phyloP scores from a whole-genome alignment of 2,113 vertebrate species.

The Apeltes quadracus region DNA sequence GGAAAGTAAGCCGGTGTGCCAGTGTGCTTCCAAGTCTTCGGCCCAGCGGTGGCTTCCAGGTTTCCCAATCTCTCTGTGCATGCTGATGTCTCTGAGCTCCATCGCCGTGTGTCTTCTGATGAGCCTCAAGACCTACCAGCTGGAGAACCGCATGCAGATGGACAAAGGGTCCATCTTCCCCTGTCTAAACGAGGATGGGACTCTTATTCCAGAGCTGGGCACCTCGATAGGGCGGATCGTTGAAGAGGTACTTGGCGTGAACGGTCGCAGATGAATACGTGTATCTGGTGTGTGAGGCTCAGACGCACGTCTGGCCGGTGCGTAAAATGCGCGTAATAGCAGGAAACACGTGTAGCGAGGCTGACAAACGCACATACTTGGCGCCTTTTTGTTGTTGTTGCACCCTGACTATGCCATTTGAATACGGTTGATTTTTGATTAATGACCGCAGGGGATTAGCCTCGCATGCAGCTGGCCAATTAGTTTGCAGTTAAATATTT shows the following conservation, averaged over 20 bases:
- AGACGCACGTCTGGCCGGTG: constrained; percentile 10
- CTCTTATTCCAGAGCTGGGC: constrained; percentile 80
- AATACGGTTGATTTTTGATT: constrained; percentile 23
- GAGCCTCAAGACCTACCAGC: constrained; percentile 84
- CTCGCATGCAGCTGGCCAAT: constrained; percentile 56
- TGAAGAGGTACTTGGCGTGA: constrained; percentile 81
- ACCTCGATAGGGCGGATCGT: constrained; percentile 83
- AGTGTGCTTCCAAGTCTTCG: constrained; percentile 58
- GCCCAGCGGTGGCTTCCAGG: constrained; percentile 68
- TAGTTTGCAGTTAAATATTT: constrained; percentile 50
- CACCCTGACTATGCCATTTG: constrained; percentile 20
- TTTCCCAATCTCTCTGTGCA: constrained; percentile 75
- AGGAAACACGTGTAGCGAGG: constrained; percentile 5
- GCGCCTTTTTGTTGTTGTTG: constrained; percentile 18
- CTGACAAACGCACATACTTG: constrained; percentile 6
- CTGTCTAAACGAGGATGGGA: constrained; percentile 72
- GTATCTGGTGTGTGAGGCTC: not conserved
- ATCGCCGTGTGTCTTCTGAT: constrained; percentile 87
- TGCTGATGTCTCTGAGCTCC: constrained; percentile 84
- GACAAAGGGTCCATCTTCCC: constrained; percentile 69
- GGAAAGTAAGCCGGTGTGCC: constrained; percentile 63
- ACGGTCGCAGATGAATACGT: not conserved
- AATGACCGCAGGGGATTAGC: constrained; percentile 28
- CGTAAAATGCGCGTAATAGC: constrained; percentile 60
- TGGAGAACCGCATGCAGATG: constrained; percentile 85